These are phyloP conservation scores for Ectropis grisescens DNA, from an alignment of 1,140 invertebrate species.

Conservation along the genomic window DNA sequence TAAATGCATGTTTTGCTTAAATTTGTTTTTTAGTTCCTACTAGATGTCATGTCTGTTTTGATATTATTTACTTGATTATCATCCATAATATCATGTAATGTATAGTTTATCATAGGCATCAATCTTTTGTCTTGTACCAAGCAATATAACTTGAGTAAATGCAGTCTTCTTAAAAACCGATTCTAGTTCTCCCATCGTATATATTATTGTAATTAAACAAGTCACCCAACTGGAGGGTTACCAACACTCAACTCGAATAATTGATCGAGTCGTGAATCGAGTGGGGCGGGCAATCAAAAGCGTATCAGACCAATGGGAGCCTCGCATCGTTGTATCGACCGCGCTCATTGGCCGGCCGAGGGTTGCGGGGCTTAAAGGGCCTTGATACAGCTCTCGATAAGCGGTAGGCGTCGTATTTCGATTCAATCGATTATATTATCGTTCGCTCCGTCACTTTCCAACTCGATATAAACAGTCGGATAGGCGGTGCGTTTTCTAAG, in stretches of 20 bases:
- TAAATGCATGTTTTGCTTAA: too few species aligned
- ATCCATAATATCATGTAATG: too few species aligned
- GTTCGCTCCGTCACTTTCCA: conserved; percentile 26
- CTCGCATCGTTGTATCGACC: conserved; percentile 15
- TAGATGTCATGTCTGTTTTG: too few species aligned
- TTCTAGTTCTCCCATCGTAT: too few species aligned
- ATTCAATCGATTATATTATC: conserved; percentile 63
- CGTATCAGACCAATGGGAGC: conserved; percentile 56
- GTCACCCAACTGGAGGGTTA: conserved; percentile 27
- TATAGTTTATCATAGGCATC: too few species aligned
- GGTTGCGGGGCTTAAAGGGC: conserved; percentile 47
- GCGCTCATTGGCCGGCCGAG: conserved; percentile 37
- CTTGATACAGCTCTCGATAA: conserved; percentile 64
- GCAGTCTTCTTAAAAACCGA: too few species aligned
- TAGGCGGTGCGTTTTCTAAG: conserved; percentile 7
- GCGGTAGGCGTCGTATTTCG: conserved; percentile 51
- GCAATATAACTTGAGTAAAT: too few species aligned
- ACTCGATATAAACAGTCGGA: conserved; percentile 10
- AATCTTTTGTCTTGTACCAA: too few species aligned
- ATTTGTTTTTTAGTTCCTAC: too few species aligned
- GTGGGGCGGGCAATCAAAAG: conserved; percentile 66
- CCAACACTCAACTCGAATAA: conserved; percentile 39
- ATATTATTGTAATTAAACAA: conserved; percentile 26
- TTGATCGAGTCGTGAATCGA: conserved; percentile 59
- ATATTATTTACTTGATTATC: too few species aligned